Base-by-base conservation (phyloP, 2,888 invertebrate species). In the Orchestes rusci region DNA sequence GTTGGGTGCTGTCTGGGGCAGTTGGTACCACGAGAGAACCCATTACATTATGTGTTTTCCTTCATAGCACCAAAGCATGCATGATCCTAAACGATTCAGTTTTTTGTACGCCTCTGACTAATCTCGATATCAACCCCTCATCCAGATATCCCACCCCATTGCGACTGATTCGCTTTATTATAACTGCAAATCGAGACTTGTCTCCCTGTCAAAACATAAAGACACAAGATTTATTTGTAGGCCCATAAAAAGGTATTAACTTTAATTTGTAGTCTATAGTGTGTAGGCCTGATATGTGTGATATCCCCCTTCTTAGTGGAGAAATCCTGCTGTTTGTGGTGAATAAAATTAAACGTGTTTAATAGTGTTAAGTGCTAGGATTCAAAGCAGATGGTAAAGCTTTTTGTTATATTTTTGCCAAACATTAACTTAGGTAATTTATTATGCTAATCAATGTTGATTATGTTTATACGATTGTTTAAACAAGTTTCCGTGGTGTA, bases 401-500 rank as follows among this genome's bases (percentile, higher is more conserved):
- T n/a, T n/a, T n/a, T n/a, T n/a, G n/a, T n/a, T n/a, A n/a, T n/a
- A n/a, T n/a, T n/a, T n/a, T n/a, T n/a, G n/a, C n/a, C n/a, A n/a
- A n/a, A n/a, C n/a, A n/a, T n/a, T n/a, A n/a, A n/a, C n/a, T n/a
- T n/a, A n/a, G n/a, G n/a, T n/a, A n/a, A n/a, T n/a, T n/a, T n/a
- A n/a, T n/a, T n/a, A n/a, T n/a, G n/a, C n/a, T n/a, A n/a, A n/a
- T n/a, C n/a, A n/a, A n/a, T n/a, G n/a, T n/a, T n/a, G n/a, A n/a
- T n/a, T n/a, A n/a, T n/a, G n/a, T n/a, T n/a, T n/a, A n/a, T n/a
- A n/a, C n/a, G n/a, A n/a, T n/a, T n/a, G n/a, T n/a, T n/a, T n/a
- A n/a, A n/a, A n/a, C n/a, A n/a, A n/a, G 82, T 82, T 83, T 83
- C 80, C 82, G 83, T 84, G 83, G 83, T 84, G 84, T 84, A 85